These are phyloP conservation scores for Marasmarcha lunaedactyla DNA, from an alignment of 2,888 invertebrate genomes.

Conservation along the genomic window DNA sequence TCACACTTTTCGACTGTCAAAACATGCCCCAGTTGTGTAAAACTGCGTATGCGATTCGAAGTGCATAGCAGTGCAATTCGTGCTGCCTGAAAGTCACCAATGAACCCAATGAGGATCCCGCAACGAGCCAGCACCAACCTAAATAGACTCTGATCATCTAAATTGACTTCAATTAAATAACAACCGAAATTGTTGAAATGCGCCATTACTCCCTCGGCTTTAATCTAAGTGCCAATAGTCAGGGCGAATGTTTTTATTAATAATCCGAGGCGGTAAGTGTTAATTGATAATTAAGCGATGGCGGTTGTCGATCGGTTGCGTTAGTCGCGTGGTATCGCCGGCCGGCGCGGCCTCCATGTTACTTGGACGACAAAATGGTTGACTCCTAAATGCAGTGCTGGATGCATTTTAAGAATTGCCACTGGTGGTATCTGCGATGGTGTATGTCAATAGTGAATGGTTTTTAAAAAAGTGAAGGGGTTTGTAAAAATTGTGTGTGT, in stretches of 20 bases:
- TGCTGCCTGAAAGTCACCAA: slow-evolving; percentile 70
- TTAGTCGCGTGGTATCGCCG: slow-evolving; percentile 13
- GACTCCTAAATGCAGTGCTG: too few species aligned
- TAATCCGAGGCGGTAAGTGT: slow-evolving; percentile 58
- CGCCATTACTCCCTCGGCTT: slow-evolving; percentile 68
- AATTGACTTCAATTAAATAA: slow-evolving; percentile 72
- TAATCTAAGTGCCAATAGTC: slow-evolving; percentile 70
- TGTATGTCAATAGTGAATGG: too few species aligned
- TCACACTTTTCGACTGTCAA: too few species aligned
- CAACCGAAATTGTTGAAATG: slow-evolving; percentile 72
- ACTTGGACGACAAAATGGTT: too few species aligned
- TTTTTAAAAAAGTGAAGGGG: too few species aligned
- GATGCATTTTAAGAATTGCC: too few species aligned
- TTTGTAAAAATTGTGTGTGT: too few species aligned
- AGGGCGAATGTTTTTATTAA: slow-evolving; percentile 67
- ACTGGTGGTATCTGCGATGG: too few species aligned
- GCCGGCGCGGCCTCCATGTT: slow-evolving; percentile 19
- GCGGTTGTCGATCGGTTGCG: slow-evolving; percentile 33
- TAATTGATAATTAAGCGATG: slow-evolving; percentile 65
- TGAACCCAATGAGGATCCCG: slow-evolving; percentile 71
- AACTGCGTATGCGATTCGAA: slow-evolving; percentile 52
- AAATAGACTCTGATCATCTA: slow-evolving; percentile 72
- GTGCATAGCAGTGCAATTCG: slow-evolving; percentile 69
- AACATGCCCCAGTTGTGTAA: too few species aligned
- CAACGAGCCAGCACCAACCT: slow-evolving; percentile 69